Base-by-base conservation (phyloP, 2,888 invertebrate species). In the Microdon myrmicae region DNA sequence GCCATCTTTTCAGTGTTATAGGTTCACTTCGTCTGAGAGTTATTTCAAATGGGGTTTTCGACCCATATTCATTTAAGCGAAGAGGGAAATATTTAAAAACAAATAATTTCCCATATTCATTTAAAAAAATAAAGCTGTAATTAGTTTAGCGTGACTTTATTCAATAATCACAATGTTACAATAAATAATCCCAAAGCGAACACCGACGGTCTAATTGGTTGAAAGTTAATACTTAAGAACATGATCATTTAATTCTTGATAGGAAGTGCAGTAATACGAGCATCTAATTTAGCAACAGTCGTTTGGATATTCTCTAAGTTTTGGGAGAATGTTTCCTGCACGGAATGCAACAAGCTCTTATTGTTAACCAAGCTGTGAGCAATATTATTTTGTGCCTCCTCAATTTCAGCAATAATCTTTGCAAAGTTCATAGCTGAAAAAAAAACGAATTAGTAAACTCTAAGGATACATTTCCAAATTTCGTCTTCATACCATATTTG, bases 371-470 rank as follows among this genome's bases (percentile, higher is more conserved):
- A 84, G 7, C 87, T 87, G 4, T 84, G 82, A 0, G 85, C 82
- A 67, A 93, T 88, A 59, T 88, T 87, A 14, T 85, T 83, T 75
- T 94, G 92, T 13, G 90, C 82, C 2, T 87, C 85, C 76, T 92
- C 91, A 25, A 94, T 81, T 76, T 94, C 92, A 0, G 88, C 86
- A 37, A 96, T 81, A 0, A 93, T 90, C 79, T 90, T 92, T 39
- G 89, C 88, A 74, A 94, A 94, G 78, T 94, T 91, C 68, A 90
- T 87, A 54, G 94, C 95, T 94, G 80, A n/a, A 81, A 81, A 32
- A 17, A 4, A 4, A 3, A 14, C n/a, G 5, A 12, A 2, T 8
- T 13, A 25, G 13, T 8, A 23, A 17, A 6, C 1, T 26, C 22
- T n/a, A 22, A 22, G n/a, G 25, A 9, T 2, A n/a, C 20, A 4